These are phyloP conservation scores for Eublepharis macularius DNA, from an alignment of 2,113 vertebrate species.

Conservation along the genomic window DNA sequence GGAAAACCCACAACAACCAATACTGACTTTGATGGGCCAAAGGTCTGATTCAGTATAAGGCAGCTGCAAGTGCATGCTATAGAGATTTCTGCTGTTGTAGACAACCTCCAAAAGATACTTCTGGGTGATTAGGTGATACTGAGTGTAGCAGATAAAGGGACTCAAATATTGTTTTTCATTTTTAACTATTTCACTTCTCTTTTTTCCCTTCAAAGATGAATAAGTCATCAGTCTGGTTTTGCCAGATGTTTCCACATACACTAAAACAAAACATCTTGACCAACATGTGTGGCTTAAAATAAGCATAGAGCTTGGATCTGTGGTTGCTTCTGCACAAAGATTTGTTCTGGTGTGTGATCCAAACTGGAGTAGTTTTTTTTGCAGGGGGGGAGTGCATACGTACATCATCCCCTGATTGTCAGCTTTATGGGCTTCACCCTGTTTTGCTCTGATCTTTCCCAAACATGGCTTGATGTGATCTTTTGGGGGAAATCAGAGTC, in stretches of 20 bases:
- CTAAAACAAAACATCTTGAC: not conserved
- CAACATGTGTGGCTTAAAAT: not conserved
- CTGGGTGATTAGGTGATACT: not conserved
- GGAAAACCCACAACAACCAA: too few species aligned
- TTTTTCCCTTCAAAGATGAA: not conserved
- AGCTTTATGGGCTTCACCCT: too few species aligned
- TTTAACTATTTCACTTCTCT: not conserved
- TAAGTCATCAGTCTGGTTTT: slow-evolving; percentile 22
- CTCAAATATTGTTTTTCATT: not conserved
- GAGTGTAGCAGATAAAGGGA: not conserved
- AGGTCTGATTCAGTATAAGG: too few species aligned
- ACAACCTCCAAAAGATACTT: not conserved
- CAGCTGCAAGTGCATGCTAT: too few species aligned
- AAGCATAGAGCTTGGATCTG: not conserved
- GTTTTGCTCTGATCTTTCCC: too few species aligned
- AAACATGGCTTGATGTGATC: too few species aligned
- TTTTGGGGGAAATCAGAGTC: too few species aligned
- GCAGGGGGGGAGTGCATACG: too few species aligned
- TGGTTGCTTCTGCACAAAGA: not conserved
- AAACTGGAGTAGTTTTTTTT: too few species aligned
- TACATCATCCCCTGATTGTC: too few species aligned
- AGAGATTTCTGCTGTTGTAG: slow-evolving; percentile 5
- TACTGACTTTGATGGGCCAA: too few species aligned
- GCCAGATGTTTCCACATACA: slow-evolving; percentile 55
- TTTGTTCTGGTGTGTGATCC: too few species aligned